Evolutionary conservation across 2,113 vertebrate genomes (phyloP).

Genomic region (Cyprinus carpio): DNA sequence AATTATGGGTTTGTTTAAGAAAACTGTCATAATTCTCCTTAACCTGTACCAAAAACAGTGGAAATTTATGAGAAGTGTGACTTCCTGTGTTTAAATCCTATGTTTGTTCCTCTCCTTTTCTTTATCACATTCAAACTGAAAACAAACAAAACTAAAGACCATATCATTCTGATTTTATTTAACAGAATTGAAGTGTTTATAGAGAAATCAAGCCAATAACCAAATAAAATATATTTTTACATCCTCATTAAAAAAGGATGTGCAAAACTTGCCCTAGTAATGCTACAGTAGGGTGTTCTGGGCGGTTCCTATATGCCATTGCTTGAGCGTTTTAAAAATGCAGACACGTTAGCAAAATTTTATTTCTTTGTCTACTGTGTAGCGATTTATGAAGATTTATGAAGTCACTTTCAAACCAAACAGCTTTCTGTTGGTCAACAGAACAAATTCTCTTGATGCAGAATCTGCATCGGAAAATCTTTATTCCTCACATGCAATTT

Average conservation of each 20-base stretch:
- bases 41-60: background rate
- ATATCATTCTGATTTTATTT: constrained; percentile 41
- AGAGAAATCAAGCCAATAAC: background rate
- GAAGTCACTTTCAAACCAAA: too few species aligned
- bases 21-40: background rate
- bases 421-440: too few species aligned
- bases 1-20: background rate
- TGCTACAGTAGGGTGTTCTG: background rate
- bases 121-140: constrained; percentile 23
- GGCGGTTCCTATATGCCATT: background rate
- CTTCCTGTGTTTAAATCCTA: background rate
- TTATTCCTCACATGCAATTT: too few species aligned
- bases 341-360: background rate
- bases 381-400: background rate
- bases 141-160: constrained; percentile 40
- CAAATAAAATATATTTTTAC: constrained; percentile 13
- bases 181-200: constrained; percentile 7
- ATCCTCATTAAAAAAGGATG: background rate
- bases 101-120: constrained; percentile 32
- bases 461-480: too few species aligned
- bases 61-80: background rate
- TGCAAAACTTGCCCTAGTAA: background rate
- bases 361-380: background rate
- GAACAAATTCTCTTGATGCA: too few species aligned
- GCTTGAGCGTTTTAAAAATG: background rate